Conservation (phyloP, 2,113 vertebrate genomes). For the Gasterosteus aculeatus region DNA sequence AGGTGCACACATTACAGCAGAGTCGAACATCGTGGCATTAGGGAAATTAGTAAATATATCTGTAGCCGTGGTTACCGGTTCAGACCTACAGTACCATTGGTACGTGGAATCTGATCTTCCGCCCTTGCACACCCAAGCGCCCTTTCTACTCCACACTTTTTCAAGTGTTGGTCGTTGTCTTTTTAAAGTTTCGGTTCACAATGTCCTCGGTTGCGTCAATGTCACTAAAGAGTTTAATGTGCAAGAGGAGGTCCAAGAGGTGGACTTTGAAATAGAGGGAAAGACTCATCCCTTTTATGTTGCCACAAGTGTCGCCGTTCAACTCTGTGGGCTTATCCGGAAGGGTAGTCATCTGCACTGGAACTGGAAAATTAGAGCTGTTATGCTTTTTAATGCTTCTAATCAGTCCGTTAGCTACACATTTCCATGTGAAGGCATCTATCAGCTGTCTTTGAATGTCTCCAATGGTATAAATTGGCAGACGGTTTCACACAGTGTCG, state of each 20-base stretch:
- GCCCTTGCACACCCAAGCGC: slow-evolving; percentile 46
- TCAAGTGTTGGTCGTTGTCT: slow-evolving; percentile 50
- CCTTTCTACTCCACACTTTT: slow-evolving; percentile 73
- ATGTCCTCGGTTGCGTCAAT: slow-evolving; percentile 69
- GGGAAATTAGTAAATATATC: slow-evolving; percentile 71
- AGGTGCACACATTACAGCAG: slow-evolving; percentile 54
- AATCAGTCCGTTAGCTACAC: slow-evolving; percentile 56
- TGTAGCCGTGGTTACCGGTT: slow-evolving; percentile 68
- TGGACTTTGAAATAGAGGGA: slow-evolving; percentile 68
- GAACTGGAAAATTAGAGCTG: slow-evolving; percentile 69
- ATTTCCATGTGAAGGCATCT: slow-evolving; percentile 67
- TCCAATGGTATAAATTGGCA: slow-evolving; percentile 82
- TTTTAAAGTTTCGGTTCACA: slow-evolving; percentile 74
- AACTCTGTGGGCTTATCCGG: slow-evolving; percentile 52
- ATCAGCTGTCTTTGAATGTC: slow-evolving; percentile 74
- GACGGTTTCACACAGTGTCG: slow-evolving; percentile 62
- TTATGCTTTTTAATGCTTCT: slow-evolving; percentile 12
- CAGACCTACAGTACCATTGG: slow-evolving; percentile 80
- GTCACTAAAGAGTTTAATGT: slow-evolving; percentile 67
- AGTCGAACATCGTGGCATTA: slow-evolving; percentile 46
- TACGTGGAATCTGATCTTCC: slow-evolving; percentile 34
- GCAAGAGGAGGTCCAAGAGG: slow-evolving; percentile 74
- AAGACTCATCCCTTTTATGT: slow-evolving; percentile 65
- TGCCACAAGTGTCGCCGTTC: slow-evolving; percentile 35
- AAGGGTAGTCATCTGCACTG: slow-evolving; percentile 75